Evolutionary conservation across 2,113 vertebrate genomes (phyloP), one percentile per base, ranked within the genome.

Genomic region (Recurvirostra avosetta): DNA sequence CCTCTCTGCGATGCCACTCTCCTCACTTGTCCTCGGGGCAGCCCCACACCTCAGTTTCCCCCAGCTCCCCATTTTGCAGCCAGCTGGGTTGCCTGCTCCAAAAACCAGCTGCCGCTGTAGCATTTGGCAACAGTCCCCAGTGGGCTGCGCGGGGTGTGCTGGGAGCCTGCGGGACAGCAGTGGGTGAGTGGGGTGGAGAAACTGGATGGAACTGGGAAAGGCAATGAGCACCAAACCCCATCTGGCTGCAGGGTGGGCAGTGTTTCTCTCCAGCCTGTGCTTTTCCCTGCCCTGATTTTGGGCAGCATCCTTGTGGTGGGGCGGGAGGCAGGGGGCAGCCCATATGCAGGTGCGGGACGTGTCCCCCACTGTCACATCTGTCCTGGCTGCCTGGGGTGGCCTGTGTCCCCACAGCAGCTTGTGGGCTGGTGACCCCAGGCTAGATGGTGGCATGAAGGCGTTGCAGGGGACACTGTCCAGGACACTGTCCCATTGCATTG

Each of bases 81-180:
- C 1, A 18, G 34, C 21, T 74, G 3, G 1, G 6, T 10, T 49
- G 2, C 52, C 30, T 1, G 0, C 11, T 81, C 36, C 16, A 49
- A 49, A 47, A 66, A 3, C 2, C 3, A 3, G 1, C 12, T 86
- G 43, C 15, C 2, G 0, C 58, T 65, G 17, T 61, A 47, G 22
- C 0, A 0, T 41, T 4, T 11, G 32, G 12, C 4, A 38, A 41
- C 67, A 66, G 43, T 61, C 7, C 21, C 21, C 52, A 72, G 18
- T 8, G 49, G 61, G 25, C 19, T 71, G 15, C 12, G 5, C 0
- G 0, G 16, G 22, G 17, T 0, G 1, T 25, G 4, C 36, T 66
- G 66, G 18, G 45, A 52, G 12, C 21, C 59, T 41, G 6, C 5
- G 4, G 16, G 29, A 21, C 3, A 4, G 23, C 1, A 1, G 4